phyloP scores from a whole-genome alignment of 2,797 vertebrate species.

The Phyllotis vaccarum region DNA sequence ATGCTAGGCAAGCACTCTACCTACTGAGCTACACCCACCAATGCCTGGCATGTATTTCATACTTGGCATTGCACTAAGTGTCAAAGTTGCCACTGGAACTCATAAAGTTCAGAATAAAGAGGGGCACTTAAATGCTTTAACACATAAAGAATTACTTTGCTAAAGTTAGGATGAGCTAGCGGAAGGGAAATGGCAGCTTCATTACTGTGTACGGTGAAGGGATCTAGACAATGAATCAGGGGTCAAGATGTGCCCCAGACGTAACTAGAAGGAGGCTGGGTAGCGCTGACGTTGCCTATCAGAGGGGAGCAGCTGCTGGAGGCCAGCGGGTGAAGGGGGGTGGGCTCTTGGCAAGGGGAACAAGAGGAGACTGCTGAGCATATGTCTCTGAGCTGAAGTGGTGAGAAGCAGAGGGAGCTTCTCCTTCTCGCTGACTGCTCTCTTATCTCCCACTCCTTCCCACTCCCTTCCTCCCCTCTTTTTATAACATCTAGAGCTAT shows the following conservation, averaged over 20 bases:
- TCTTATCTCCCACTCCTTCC: conserved; percentile 4
- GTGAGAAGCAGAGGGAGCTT: not conserved
- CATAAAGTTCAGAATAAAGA: not conserved
- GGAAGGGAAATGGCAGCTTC: not conserved
- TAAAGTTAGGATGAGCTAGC: not conserved
- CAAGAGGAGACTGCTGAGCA: not conserved
- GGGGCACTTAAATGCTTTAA: accelerated
- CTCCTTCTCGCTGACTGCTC: not conserved
- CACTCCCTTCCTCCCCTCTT: conserved; percentile 15
- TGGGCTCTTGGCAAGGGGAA: not conserved
- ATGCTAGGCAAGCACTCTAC: not conserved
- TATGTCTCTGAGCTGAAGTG: not conserved
- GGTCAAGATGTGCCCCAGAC: not conserved
- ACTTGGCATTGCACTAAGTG: not conserved
- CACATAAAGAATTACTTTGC: not conserved
- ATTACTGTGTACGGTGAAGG: accelerated
- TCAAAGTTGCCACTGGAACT: not conserved
- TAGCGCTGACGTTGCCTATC: not conserved
- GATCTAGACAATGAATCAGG: accelerated
- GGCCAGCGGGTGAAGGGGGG: not conserved
- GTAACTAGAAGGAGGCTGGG: not conserved
- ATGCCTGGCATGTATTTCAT: no score
- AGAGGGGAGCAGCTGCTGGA: not conserved
- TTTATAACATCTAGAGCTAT: not conserved
- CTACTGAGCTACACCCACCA: not conserved